Conservation (phyloP, 2,113 vertebrate genomes). For the Charadrius vociferus region DNA sequence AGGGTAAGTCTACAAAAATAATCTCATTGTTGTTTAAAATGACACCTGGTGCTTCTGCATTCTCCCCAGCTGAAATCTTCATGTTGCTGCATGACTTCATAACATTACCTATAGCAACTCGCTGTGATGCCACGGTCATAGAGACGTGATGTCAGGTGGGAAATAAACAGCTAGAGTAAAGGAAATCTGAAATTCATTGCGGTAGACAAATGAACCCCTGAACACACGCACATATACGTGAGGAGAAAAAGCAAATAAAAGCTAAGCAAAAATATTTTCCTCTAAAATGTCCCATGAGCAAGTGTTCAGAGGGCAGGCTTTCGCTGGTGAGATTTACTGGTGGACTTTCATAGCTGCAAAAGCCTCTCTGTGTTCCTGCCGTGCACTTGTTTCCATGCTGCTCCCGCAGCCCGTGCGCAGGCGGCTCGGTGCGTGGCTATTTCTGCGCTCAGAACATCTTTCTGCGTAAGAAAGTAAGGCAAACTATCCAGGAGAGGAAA, state of each 20-base stretch:
- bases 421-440: fast-evolving
- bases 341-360: neutral
- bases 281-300: neutral
- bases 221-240: fast-evolving
- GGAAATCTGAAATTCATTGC: neutral
- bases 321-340: neutral
- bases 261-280: neutral
- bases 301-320: neutral
- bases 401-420: neutral
- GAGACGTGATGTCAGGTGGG: neutral
- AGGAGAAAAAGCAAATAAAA: neutral
- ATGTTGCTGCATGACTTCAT: fast-evolving
- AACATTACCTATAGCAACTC: neutral
- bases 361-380: neutral
- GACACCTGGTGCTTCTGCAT: neutral
- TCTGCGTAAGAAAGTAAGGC: fast-evolving
- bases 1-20: neutral
- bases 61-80: neutral
- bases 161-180: neutral
- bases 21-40: neutral
- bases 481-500: neutral
- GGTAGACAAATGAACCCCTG: neutral
- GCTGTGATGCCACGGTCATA: neutral
- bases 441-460: neutral
- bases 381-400: neutral